These are phyloP conservation scores for Coluber constrictor DNA, from an alignment of 2,797 vertebrate species.

Conservation along the genomic window DNA sequence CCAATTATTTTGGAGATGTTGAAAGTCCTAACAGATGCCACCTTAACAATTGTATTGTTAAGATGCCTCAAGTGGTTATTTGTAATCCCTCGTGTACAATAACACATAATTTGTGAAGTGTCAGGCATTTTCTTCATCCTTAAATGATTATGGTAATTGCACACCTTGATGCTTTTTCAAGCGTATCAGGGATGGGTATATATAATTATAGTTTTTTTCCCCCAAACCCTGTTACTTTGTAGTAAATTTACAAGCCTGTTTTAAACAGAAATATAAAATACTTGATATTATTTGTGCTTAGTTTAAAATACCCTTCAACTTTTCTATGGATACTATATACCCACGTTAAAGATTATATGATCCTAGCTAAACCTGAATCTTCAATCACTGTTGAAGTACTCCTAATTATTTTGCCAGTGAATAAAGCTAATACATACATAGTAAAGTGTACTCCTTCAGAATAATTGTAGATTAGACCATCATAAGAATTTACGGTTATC, in stretches of 20 bases:
- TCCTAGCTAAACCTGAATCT: background rate
- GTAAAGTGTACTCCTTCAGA: constrained; percentile 25
- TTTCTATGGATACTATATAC: background rate
- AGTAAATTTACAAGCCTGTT: constrained; percentile 9
- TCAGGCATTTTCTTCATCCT: background rate
- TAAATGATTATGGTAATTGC: background rate
- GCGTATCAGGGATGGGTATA: background rate
- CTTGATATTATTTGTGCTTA: background rate
- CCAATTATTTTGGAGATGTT: background rate
- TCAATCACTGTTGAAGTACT: background rate
- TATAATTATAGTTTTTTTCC: background rate
- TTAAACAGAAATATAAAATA: background rate
- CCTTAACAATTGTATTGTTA: constrained; percentile 5
- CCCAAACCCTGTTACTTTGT: background rate
- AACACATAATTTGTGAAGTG: background rate
- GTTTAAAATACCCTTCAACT: background rate
- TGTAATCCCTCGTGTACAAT: background rate
- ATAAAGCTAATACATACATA: constrained; percentile 15
- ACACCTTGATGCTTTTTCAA: background rate
- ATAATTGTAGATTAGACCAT: background rate
- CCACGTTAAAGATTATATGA: background rate
- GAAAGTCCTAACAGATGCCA: background rate
- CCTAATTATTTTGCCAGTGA: background rate
- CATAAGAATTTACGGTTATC: constrained; percentile 8
- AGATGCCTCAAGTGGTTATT: constrained; percentile 28